phyloP scores from a whole-genome alignment of 2,888 invertebrate genomes.

The Ectemnius continuus region DNA sequence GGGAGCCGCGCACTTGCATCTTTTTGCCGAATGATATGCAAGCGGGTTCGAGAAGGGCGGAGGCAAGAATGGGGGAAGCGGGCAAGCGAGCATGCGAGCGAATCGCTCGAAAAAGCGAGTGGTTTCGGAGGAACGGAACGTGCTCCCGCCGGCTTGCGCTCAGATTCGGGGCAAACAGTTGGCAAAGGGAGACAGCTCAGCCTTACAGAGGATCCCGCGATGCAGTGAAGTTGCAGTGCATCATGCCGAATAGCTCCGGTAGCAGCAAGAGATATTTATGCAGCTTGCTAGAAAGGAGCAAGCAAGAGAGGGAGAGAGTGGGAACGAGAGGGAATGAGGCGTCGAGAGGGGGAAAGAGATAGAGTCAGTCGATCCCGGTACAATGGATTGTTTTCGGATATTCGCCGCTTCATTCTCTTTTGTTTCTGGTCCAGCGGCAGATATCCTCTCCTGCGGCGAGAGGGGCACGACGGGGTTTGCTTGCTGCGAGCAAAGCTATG shows the following conservation, averaged over 20 bases:
- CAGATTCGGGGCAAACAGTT: constrained; percentile 46
- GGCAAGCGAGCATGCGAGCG: not conserved
- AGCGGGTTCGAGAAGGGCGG: not conserved
- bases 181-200: constrained; percentile 48
- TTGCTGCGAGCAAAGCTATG: constrained; percentile 19
- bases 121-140: constrained; percentile 21
- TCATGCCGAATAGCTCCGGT: constrained; percentile 46
- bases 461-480: not conserved
- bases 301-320: not conserved
- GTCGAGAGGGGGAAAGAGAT: constrained; percentile 12
- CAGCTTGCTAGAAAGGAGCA: constrained; percentile 25
- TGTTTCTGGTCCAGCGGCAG: constrained; percentile 57
- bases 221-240: constrained; percentile 35
- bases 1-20: not conserved
- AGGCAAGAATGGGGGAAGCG: no score
- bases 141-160: constrained; percentile 4
- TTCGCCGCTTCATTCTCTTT: constrained; percentile 63
- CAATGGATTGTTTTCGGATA: constrained; percentile 73
- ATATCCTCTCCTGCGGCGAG: constrained; percentile 39
- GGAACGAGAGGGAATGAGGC: not conserved
- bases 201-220: constrained; percentile 10
- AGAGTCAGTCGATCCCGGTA: constrained; percentile 51
- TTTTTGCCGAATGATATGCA: constrained; percentile 3
- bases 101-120: constrained; percentile 25
- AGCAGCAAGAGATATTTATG: constrained; percentile 58